Percentiles rank a stretch among this genome's conserved stretches.
These are phyloP conservation scores for Odontamblyopus rebecca DNA, from an alignment of 2,797 vertebrate species.

Conservation along the genomic window DNA sequence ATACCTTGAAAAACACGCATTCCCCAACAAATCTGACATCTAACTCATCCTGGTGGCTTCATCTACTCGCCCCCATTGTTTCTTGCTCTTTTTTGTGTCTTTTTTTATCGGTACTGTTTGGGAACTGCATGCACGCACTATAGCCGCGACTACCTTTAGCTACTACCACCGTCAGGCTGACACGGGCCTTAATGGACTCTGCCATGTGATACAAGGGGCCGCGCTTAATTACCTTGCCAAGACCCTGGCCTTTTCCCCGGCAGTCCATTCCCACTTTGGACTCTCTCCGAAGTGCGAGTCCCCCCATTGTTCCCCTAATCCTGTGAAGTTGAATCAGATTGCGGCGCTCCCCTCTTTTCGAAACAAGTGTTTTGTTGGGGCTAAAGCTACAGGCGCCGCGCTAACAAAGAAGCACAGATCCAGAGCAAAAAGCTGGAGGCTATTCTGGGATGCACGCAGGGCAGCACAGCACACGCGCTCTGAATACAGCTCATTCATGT, in stretches of 20 bases:
- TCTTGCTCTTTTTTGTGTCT: slow-evolving; percentile 40
- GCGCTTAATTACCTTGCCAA: slow-evolving; percentile 78
- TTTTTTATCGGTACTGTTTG: slow-evolving; percentile 30
- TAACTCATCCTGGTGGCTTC: slow-evolving; percentile 23
- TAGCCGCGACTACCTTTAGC: slow-evolving; percentile 56
- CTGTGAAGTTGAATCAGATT: slow-evolving; percentile 72
- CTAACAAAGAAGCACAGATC: slow-evolving; percentile 62
- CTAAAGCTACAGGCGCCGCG: slow-evolving; percentile 47
- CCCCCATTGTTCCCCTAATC: slow-evolving; percentile 65
- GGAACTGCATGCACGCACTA: background rate
- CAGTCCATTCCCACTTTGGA: slow-evolving; percentile 67
- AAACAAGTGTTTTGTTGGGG: slow-evolving; percentile 72
- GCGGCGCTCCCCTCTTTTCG: slow-evolving; percentile 46
- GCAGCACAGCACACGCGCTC: slow-evolving; percentile 38
- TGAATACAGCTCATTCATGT: slow-evolving; percentile 69
- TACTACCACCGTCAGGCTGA: slow-evolving; percentile 69
- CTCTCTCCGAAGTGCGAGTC: slow-evolving; percentile 13
- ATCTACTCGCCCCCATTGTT: slow-evolving; percentile 63
- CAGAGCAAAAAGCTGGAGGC: slow-evolving; percentile 58
- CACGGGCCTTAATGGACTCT: slow-evolving; percentile 80
- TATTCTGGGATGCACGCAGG: slow-evolving; percentile 64
- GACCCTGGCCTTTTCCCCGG: slow-evolving; percentile 74
- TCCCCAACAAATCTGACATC: no score
- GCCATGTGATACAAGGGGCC: slow-evolving; percentile 79
- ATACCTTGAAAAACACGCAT: no score